Base-by-base conservation (phyloP, 1,140 invertebrate genomes). In the Lineus longissimus region DNA sequence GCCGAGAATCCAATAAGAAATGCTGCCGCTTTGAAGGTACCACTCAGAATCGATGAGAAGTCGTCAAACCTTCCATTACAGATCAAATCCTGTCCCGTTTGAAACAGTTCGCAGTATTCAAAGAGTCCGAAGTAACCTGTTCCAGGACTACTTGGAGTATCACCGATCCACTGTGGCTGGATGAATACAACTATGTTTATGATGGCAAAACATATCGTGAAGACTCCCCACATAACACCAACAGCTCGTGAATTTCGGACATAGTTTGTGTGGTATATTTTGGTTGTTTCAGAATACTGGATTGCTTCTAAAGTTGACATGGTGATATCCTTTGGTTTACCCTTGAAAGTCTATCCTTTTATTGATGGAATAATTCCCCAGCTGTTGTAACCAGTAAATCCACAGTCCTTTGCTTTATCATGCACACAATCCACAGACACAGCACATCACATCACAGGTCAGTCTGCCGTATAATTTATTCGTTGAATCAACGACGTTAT, bases 241-340 rank as follows among this genome's bases (percentile, higher is more conserved):
- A 98, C 94, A 41, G 95, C 94, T 61, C 95, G 93, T 54, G 92
- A 94, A 86, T 97, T 97, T 73, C 94, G 86, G 45, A 95, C 90
- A 81, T 97, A 97, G 81, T 92, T 95, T 15, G 65, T 71, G 66
- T 81, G 76, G 33, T 79, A 71, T n/a, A 76, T 65, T 60, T 73
- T 74, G 11, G 72, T 75, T 47, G 74, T 64, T 30, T 75, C 74
- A 2, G 71, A 51, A 51, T 51, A 51, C 25, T 51, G 47, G 4
- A 23, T 19, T 23, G 25, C 47, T 51, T 51, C 47, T 27, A 51
- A 23, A 19, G 47, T 51, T n/a, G 47, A 36, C 33, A 36, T 36
- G 33, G 33, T 36, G 33, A 36, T 36, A 7, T 36, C 33, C 15
- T 4, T 7, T 15, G 15, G 33, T 36, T 15, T 15, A 36, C 33